phyloP scores from a whole-genome alignment of 2,113 vertebrate species.

The Saguinus midas region DNA sequence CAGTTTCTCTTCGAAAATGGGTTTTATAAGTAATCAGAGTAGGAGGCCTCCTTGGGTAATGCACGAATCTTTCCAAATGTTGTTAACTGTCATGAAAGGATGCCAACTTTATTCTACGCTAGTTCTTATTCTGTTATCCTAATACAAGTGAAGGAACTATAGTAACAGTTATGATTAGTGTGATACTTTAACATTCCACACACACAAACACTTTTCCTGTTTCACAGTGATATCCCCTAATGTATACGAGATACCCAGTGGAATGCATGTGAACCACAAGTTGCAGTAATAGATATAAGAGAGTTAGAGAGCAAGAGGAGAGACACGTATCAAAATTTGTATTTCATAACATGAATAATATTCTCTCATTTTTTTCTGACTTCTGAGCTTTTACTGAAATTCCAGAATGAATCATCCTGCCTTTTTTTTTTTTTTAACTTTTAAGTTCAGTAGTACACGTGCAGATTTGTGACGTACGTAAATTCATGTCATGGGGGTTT shows the following conservation, averaged over 20 bases:
- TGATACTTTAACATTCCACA: background rate
- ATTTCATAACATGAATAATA: background rate
- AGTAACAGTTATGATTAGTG: background rate
- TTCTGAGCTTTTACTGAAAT: too few species aligned
- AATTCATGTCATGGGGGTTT: too few species aligned
- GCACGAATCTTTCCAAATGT: constrained; percentile 28
- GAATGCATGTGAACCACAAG: background rate
- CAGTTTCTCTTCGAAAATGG: background rate
- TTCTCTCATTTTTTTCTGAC: background rate
- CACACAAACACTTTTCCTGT: background rate
- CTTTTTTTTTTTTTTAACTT: too few species aligned
- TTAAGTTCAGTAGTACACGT: too few species aligned
- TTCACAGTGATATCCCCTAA: background rate
- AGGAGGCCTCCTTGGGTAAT: background rate
- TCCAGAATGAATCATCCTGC: too few species aligned
- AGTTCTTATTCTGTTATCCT: background rate
- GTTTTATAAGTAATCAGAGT: constrained; percentile 38
- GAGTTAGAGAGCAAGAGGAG: background rate
- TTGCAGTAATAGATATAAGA: background rate
- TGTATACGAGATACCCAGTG: background rate
- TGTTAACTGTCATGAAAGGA: background rate
- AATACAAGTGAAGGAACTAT: background rate
- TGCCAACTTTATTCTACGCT: background rate
- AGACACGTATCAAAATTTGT: background rate
- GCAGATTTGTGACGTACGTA: too few species aligned